These are phyloP conservation scores for Nephotettix cincticeps DNA, from an alignment of 1,140 invertebrate species.

Conservation along the genomic window DNA sequence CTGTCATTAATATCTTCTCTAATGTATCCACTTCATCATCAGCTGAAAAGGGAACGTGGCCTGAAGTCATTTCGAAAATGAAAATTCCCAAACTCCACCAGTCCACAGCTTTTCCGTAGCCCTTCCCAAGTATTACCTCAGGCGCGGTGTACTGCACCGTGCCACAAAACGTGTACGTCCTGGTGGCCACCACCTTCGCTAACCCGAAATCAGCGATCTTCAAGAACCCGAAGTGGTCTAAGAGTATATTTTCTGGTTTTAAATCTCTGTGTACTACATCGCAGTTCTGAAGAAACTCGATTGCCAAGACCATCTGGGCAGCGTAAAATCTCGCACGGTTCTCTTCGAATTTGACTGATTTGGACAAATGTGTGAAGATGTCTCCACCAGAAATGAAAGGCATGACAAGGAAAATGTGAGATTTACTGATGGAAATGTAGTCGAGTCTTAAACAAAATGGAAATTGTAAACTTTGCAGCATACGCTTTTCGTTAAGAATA, in stretches of 20 bases:
- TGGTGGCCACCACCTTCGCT: constrained; percentile 18
- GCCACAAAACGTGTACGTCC: constrained; percentile 92
- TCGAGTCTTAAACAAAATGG: constrained; percentile 83
- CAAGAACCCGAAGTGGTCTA: constrained; percentile 77
- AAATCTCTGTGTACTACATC: constrained; percentile 90
- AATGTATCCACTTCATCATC: constrained; percentile 87
- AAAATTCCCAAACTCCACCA: constrained; percentile 96
- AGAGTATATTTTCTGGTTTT: constrained; percentile 95
- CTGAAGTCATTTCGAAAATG: constrained; percentile 80
- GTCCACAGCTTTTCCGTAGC: constrained; percentile 94
- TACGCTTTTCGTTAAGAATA: constrained; percentile 81
- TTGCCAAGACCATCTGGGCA: constrained; percentile 84
- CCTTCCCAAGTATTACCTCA: constrained; percentile 92
- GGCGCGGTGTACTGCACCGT: constrained; percentile 96
- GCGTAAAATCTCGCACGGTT: constrained; percentile 85
- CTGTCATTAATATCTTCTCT: constrained; percentile 73
- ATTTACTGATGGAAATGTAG: constrained; percentile 83
- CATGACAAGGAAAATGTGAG: constrained; percentile 79
- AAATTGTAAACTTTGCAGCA: constrained; percentile 75
- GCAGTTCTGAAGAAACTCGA: constrained; percentile 92
- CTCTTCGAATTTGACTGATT: constrained; percentile 74
- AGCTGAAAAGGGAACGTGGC: constrained; percentile 80
- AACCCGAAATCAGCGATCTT: constrained; percentile 45
- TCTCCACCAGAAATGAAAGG: constrained; percentile 80
- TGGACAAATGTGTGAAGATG: constrained; percentile 75